Conservation (phyloP, 2,888 invertebrate genomes). For the Callosobruchus maculatus region DNA sequence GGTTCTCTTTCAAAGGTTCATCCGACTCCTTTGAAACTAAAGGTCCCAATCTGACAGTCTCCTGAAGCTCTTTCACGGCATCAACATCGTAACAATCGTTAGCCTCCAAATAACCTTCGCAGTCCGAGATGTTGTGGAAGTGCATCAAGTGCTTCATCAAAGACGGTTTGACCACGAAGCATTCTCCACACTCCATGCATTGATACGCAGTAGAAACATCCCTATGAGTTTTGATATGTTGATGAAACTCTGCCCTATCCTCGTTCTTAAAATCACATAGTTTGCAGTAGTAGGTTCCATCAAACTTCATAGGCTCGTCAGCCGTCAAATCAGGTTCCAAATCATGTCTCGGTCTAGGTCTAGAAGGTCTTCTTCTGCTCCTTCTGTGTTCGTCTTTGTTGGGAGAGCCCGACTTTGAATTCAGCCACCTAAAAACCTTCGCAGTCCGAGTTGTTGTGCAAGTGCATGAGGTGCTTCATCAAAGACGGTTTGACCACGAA, state of each 20-base stretch:
- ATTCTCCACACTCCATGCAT: constrained; percentile 76
- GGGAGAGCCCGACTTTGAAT: not conserved
- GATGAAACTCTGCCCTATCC: constrained; percentile 47
- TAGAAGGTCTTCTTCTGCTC: constrained; percentile 25
- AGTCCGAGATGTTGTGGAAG: constrained; percentile 64
- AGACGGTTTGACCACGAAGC: constrained; percentile 71
- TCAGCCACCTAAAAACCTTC: too few species aligned
- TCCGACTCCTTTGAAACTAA: constrained; percentile 29
- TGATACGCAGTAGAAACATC: constrained; percentile 59
- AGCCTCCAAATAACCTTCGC: constrained; percentile 57
- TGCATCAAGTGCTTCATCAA: constrained; percentile 69
- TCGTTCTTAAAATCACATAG: constrained; percentile 47
- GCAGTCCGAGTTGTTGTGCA: too few species aligned
- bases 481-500: too few species aligned
- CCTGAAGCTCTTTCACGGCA: constrained; percentile 50
- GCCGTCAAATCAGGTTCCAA: constrained; percentile 29
- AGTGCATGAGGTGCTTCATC: too few species aligned
- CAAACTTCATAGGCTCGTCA: constrained; percentile 37
- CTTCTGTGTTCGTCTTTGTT: constrained; percentile 23
- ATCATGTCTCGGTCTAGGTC: constrained; percentile 4
- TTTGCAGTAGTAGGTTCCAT: constrained; percentile 47
- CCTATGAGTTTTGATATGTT: constrained; percentile 52
- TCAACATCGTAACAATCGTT: constrained; percentile 57
- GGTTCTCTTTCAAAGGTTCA: constrained; percentile 55
- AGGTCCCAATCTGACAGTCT: constrained; percentile 36